phyloP scores from a whole-genome alignment of 2,888 invertebrate species.

The Drosophila quinaria region DNA sequence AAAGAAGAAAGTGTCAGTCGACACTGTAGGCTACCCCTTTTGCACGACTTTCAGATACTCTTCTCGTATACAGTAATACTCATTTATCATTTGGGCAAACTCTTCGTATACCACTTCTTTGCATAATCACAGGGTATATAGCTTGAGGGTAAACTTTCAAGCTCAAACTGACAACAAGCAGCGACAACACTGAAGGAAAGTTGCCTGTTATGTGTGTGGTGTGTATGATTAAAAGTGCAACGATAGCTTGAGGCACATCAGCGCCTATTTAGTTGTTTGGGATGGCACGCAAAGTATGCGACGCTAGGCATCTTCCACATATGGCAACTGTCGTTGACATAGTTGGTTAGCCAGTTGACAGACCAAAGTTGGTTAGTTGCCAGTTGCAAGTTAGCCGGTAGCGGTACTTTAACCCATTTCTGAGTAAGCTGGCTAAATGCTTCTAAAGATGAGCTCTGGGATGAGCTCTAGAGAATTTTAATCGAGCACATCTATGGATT shows the following conservation, averaged over 20 bases:
- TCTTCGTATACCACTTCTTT: background rate
- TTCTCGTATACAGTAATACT: background rate
- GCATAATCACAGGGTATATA: constrained; percentile 1
- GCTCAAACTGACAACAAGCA: constrained; percentile 18
- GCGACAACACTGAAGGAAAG: constrained; percentile 29
- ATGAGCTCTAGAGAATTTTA: background rate
- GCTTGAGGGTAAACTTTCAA: constrained; percentile 27
- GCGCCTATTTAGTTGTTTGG: constrained; percentile 42
- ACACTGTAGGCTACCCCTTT: background rate
- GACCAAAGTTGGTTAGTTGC: constrained; percentile 53
- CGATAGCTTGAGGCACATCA: constrained; percentile 33
- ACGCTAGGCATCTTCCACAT: constrained; percentile 30
- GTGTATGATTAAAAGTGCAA: constrained; percentile 31
- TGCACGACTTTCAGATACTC: background rate
- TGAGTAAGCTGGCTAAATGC: background rate
- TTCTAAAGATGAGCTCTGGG: background rate
- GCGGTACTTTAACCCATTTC: constrained; percentile 65
- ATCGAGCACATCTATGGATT: background rate
- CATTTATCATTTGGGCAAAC: background rate
- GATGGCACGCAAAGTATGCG: constrained; percentile 56
- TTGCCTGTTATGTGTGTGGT: constrained; percentile 23
- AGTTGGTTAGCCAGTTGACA: constrained; percentile 52
- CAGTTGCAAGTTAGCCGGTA: constrained; percentile 20
- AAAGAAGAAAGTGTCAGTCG: background rate
- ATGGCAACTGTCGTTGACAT: constrained; percentile 51